Base-by-base conservation (phyloP, 2,113 vertebrate species). In the Rhagologus leucostigma region DNA sequence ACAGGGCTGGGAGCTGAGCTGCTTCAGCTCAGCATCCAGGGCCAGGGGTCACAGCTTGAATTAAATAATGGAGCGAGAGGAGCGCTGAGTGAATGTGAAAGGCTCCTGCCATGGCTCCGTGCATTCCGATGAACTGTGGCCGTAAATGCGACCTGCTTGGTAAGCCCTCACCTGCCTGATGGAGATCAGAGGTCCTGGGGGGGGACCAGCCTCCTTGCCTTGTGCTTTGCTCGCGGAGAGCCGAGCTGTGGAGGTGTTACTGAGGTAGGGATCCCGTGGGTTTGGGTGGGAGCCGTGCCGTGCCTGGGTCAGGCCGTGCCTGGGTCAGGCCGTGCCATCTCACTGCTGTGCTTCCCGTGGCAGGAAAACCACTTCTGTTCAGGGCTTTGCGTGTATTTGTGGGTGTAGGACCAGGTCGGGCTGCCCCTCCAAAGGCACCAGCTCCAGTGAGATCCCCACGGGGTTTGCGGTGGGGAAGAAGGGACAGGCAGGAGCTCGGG, bases 331-430 rank as follows among this genome's bases (percentile, higher is more conserved):
- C 0, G 1, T 44, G 20, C 53, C 11, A 0, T 24, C 33, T 18
- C 57, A 4, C 24, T 0, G 1, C 18, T 10, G 47, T 5, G 37
- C 22, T 11, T 55, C 35, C 22, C 6, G 1, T 1, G 46, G n/a
- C 37, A 83, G 37, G 19, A n/a, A 18, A 41, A 37, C 1, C 39
- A 3, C 7, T 42, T 57, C 30, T 84, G 30, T 13, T 16, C 37
- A 26, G 49, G 60, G 20, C 4, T 73, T 20, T 49, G 46, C 26
- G 55, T 37, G 33, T 15, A 3, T 84, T 27, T 42, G 50, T n/a
- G 68, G 41, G 21, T 8, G 41, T 29, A 64, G 84, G 62, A 35
- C 7, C 35, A 27, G 41, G 33, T 6, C 5, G 8, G 57, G 49
- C 17, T 67, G 44, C 7, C 46, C n/a, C 32, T 35, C 23, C 50